phyloP scores from a whole-genome alignment of 2,113 vertebrate genomes.

The Rhinogobius similis region DNA sequence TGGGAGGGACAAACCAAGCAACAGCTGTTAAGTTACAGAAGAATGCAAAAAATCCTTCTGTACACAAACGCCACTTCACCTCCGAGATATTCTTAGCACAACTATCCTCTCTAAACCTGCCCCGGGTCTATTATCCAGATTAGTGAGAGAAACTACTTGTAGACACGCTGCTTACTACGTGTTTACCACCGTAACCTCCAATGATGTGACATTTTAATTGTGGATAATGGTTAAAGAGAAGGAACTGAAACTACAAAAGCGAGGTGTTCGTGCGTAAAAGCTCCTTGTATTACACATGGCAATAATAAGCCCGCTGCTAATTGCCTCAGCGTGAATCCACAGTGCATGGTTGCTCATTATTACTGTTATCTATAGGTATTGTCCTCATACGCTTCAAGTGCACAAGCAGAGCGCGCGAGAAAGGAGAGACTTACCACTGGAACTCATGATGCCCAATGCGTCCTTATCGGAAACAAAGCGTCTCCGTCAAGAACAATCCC shows the following conservation, averaged over 20 bases:
- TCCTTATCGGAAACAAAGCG: constrained; percentile 64
- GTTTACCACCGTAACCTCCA: not conserved
- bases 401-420: constrained; percentile 40
- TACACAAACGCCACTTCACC: constrained; percentile 42
- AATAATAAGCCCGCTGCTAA: not conserved
- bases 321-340: not conserved
- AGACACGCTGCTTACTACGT: not conserved
- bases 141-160: not conserved
- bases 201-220: not conserved
- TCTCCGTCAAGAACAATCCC: constrained; percentile 56
- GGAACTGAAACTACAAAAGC: not conserved
- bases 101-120: constrained; percentile 25
- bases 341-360: not conserved
- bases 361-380: constrained; percentile 23
- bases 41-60: constrained; percentile 43
- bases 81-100: constrained; percentile 47
- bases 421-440: constrained; percentile 74
- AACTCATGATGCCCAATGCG: constrained; percentile 76
- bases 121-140: constrained; percentile 3
- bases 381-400: constrained; percentile 33
- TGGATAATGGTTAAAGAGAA: not conserved
- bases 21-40: constrained; percentile 39
- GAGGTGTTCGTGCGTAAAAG: not conserved
- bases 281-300: not conserved
- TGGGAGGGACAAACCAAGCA: constrained; percentile 13